Evolutionary conservation across 2,113 vertebrate genomes (phyloP).

Genomic region (Campylomormyrus tamandua): DNA sequence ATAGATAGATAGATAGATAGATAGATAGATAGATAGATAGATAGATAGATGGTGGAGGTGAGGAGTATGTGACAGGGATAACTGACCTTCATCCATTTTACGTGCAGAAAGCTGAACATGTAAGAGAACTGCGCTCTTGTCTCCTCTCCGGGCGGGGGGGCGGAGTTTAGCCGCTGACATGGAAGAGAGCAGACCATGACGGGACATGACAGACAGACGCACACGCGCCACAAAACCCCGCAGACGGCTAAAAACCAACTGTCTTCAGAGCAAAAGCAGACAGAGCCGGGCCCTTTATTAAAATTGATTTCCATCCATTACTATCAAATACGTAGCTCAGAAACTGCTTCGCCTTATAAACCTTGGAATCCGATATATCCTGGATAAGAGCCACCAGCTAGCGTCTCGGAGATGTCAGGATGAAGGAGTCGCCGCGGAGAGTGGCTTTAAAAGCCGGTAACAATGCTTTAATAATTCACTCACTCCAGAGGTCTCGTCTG

Average conservation of each 20-base stretch:
- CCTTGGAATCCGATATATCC: not conserved
- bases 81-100: constrained; percentile 59
- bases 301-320: not conserved
- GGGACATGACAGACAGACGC: not conserved
- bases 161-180: constrained; percentile 6
- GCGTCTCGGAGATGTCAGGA: not conserved
- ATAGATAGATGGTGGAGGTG: constrained; percentile 37
- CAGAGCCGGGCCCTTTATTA: not conserved
- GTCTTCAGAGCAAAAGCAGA: not conserved
- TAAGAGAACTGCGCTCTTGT: constrained; percentile 52
- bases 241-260: not conserved
- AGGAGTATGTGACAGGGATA: not conserved
- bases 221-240: not conserved
- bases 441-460: not conserved
- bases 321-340: not conserved
- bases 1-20: not conserved
- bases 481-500: not conserved
- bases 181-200: not conserved
- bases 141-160: constrained; percentile 37
- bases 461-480: not conserved
- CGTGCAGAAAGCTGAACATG: constrained; percentile 59
- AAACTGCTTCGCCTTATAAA: not conserved
- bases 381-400: not conserved
- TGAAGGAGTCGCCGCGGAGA: not conserved
- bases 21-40: not conserved